phyloP scores from a whole-genome alignment of 1,140 invertebrate species.

The Stratiolaelaps scimitus region DNA sequence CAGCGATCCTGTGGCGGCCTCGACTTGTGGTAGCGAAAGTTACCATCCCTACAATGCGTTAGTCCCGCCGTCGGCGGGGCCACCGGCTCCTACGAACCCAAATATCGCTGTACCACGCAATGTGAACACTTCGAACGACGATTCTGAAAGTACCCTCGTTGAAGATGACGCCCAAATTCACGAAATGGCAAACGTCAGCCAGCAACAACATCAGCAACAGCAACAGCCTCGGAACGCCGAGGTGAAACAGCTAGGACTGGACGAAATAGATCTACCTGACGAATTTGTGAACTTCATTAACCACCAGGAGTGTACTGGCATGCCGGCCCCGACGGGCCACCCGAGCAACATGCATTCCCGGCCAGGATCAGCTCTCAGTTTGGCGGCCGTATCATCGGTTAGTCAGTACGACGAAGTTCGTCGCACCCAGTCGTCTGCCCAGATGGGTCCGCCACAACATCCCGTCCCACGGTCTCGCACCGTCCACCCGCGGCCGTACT shows the following conservation, averaged over 20 bases:
- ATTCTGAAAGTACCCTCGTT: constrained; percentile 4
- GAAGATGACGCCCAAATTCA: not conserved
- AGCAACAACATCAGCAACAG: no score
- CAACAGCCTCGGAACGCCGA: no score
- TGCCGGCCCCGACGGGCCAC: not conserved
- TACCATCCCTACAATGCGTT: not conserved
- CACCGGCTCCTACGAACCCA: constrained; percentile 5
- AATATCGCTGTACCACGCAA: constrained; percentile 16
- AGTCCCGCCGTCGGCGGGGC: not conserved
- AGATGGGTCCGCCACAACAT: constrained; percentile 24
- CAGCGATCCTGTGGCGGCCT: constrained; percentile 6
- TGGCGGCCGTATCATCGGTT: constrained; percentile 19
- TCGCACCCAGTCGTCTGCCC: not conserved
- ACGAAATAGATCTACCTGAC: not conserved
- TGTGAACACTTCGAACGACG: constrained; percentile 18
- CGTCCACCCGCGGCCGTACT: constrained; percentile 27
- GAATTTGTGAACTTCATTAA: constrained; percentile 26
- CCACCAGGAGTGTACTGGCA: not conserved
- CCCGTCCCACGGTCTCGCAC: constrained; percentile 1
- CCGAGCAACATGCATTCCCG: not conserved
- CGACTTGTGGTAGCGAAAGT: constrained; percentile 14
- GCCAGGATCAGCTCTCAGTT: constrained; percentile 15
- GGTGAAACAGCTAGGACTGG: not conserved
- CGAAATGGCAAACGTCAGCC: no score
- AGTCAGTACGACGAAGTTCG: constrained; percentile 27